These are phyloP conservation scores for Thera obeliscata DNA, from an alignment of 2,888 invertebrate genomes.

Conservation along the genomic window DNA sequence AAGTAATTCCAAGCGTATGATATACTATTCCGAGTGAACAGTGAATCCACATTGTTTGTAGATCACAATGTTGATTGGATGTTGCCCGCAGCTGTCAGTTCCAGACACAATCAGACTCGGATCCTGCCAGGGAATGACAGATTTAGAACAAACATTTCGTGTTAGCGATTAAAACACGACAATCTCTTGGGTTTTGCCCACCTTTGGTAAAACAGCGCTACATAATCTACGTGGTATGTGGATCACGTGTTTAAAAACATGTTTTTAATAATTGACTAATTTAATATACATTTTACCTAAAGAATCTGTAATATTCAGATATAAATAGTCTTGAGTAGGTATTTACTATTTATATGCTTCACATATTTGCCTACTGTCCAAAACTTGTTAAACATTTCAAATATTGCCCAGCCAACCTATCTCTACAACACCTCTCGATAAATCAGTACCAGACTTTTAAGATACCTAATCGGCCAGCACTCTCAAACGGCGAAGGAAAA, in stretches of 20 bases:
- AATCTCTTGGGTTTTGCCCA: neutral
- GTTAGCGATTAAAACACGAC: conserved; percentile 4
- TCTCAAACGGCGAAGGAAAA: no score
- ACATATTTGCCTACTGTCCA: neutral
- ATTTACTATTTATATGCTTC: neutral
- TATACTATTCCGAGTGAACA: conserved; percentile 2
- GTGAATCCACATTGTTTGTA: conserved; percentile 14
- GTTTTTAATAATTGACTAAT: neutral
- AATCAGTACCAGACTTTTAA: neutral
- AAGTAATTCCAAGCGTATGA: neutral
- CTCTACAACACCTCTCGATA: neutral
- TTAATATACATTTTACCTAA: no score
- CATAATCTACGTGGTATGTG: no score
- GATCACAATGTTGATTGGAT: conserved; percentile 19
- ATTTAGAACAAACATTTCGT: conserved; percentile 17
- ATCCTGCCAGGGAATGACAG: conserved; percentile 15
- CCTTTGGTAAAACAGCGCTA: no score
- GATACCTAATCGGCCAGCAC: neutral
- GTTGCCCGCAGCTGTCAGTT: conserved; percentile 29
- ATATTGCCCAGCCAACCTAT: neutral
- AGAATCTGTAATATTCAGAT: neutral
- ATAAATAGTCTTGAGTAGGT: neutral
- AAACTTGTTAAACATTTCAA: neutral
- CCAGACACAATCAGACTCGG: conserved; percentile 14
- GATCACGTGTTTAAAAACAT: no score